Evolutionary conservation across 2,113 vertebrate genomes (phyloP).

Genomic region (Platichthys flesus): DNA sequence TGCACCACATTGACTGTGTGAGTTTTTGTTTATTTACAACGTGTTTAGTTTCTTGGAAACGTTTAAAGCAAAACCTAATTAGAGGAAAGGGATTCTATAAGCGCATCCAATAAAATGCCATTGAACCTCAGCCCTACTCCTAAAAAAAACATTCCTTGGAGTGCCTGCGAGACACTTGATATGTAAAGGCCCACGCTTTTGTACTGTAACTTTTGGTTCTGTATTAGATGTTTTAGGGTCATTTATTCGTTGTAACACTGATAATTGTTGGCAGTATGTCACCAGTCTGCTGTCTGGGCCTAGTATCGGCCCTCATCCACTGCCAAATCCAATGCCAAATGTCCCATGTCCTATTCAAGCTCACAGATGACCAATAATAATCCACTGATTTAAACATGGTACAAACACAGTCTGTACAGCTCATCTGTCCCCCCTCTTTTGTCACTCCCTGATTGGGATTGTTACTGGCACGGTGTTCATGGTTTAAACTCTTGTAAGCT

Average conservation of each 20-base stretch:
- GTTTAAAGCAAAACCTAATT: not conserved
- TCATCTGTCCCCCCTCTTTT: conserved; percentile 11
- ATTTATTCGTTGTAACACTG: conserved; percentile 4
- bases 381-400: conserved; percentile 32
- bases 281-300: conserved; percentile 11
- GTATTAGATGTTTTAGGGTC: not conserved
- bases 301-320: conserved; percentile 1
- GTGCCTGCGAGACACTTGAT: not conserved
- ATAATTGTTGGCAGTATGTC: conserved; percentile 10
- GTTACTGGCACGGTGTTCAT: not conserved
- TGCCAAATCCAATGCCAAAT: conserved; percentile 26
- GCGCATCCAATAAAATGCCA: not conserved
- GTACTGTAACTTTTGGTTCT: not conserved
- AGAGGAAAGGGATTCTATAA: not conserved
- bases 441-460: not conserved
- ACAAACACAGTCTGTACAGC: conserved; percentile 39
- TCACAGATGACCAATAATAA: conserved; percentile 48
- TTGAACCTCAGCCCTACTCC: not conserved
- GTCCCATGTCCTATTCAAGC: conserved; percentile 18
- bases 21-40: not conserved
- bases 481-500: not conserved
- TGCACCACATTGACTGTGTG: not conserved
- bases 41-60: not conserved
- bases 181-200: not conserved
- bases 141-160: not conserved